A percentile compares a stretch with the other conserved stretches of the same genome.
Evolutionary conservation across 64 coral and sea anemone genomes (phyloP).

Genomic region (Anthopleura sola): DNA sequence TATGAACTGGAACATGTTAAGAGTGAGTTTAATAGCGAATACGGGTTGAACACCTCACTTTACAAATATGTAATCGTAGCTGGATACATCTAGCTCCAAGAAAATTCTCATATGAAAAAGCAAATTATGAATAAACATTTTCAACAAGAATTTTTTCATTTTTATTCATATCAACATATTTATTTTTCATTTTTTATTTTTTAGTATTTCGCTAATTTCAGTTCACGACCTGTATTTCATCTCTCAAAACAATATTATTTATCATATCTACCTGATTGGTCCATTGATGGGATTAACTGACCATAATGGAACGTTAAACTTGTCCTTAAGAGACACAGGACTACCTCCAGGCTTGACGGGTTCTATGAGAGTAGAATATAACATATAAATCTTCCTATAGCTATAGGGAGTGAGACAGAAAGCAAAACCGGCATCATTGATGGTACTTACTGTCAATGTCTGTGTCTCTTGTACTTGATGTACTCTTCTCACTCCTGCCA

Average conservation of each 20-base stretch:
- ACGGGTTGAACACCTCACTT: not conserved
- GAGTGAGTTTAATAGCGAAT: not conserved
- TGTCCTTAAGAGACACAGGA: not conserved
- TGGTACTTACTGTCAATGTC: not conserved
- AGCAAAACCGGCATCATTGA: not conserved
- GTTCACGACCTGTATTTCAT: no score
- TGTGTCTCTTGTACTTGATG: not conserved
- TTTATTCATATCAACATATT: no score
- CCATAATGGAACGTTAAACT: not conserved
- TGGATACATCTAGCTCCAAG: no score
- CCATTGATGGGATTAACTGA: not conserved
- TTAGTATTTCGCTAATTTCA: no score
- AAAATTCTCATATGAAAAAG: no score
- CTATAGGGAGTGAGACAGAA: not conserved
- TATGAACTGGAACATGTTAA: not conserved
- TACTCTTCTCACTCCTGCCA: not conserved
- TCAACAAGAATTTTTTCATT: no score
- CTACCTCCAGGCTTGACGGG: not conserved
- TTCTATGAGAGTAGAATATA: not conserved
- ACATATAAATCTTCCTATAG: not conserved
- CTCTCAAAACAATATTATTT: not conserved
- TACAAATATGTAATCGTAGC: not conserved
- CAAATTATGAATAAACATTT: no score
- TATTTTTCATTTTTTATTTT: no score
- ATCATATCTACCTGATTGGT: not conserved